A percentile compares a stretch with the other conserved stretches of the same genome.
phyloP scores from a whole-genome alignment of 2,797 vertebrate species.

The Mus minutoides region DNA sequence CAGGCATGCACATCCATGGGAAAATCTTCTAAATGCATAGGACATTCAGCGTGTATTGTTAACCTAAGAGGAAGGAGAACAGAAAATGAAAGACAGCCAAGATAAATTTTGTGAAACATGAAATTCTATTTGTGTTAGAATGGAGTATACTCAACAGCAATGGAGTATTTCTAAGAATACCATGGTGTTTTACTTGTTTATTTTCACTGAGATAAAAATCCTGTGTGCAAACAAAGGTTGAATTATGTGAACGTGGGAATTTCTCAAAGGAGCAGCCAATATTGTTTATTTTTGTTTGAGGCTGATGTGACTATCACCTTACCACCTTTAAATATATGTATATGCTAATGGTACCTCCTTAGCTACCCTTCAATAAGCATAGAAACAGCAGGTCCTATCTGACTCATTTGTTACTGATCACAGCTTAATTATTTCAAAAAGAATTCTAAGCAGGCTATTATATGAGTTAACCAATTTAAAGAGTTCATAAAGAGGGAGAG shows the following conservation, averaged over 20 bases:
- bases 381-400: conserved; percentile 36
- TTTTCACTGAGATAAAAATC: background rate
- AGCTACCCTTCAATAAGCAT: background rate
- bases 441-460: conserved; percentile 45
- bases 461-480: conserved; percentile 63
- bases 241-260: background rate
- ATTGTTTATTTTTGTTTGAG: background rate
- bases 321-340: conserved; percentile 45
- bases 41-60: conserved; percentile 98
- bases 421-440: conserved; percentile 61
- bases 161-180: background rate
- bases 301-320: conserved; percentile 6
- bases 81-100: conserved; percentile 32
- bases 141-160: background rate
- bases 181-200: background rate
- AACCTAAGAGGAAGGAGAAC: conserved; percentile 88
- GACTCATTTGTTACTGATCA: conserved; percentile 51
- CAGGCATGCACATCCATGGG: conserved; percentile 99
- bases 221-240: conserved; percentile 7
- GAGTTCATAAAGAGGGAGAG: background rate
- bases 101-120: background rate
- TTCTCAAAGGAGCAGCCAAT: background rate
- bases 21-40: conserved; percentile 99
- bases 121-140: background rate
- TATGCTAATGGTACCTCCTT: background rate